Evolutionary conservation across 1,140 invertebrate species (phyloP).

Genomic region (Vanessa tameamea): DNA sequence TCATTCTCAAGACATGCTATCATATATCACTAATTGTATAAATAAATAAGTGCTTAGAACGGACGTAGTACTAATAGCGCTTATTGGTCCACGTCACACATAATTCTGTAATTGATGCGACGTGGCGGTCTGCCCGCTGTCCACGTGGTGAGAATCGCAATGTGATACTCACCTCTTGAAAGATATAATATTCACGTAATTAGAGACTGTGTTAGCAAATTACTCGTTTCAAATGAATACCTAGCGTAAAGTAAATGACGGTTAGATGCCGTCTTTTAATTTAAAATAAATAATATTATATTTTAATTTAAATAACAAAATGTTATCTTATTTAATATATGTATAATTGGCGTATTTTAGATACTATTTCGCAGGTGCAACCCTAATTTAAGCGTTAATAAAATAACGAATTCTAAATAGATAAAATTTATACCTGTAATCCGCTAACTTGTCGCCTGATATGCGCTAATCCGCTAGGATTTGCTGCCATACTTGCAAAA

Average conservation of each 20-base stretch:
- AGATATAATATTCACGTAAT: conserved; percentile 43
- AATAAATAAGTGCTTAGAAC: conserved; percentile 8
- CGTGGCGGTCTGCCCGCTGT: conserved; percentile 38
- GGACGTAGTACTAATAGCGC: neutral
- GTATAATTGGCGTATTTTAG: too few species aligned
- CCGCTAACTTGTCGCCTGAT: conserved; percentile 92
- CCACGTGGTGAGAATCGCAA: conserved; percentile 53
- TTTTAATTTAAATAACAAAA: too few species aligned
- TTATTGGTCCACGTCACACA: conserved; percentile 57
- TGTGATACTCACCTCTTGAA: conserved; percentile 37
- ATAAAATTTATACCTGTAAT: conserved; percentile 81
- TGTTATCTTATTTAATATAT: too few species aligned
- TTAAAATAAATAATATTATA: neutral
- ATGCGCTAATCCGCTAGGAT: conserved; percentile 91
- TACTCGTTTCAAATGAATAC: neutral
- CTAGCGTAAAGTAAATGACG: neutral
- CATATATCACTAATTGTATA: neutral
- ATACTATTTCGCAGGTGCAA: neutral
- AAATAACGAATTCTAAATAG: neutral
- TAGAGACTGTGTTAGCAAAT: conserved; percentile 11
- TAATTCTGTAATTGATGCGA: conserved; percentile 44
- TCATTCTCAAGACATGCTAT: too few species aligned
- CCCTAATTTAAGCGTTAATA: neutral
- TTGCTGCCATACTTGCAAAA: conserved; percentile 94
- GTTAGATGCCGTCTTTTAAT: neutral